Base-by-base conservation (phyloP, 2,113 vertebrate genomes). In the Arothron firmamentum region DNA sequence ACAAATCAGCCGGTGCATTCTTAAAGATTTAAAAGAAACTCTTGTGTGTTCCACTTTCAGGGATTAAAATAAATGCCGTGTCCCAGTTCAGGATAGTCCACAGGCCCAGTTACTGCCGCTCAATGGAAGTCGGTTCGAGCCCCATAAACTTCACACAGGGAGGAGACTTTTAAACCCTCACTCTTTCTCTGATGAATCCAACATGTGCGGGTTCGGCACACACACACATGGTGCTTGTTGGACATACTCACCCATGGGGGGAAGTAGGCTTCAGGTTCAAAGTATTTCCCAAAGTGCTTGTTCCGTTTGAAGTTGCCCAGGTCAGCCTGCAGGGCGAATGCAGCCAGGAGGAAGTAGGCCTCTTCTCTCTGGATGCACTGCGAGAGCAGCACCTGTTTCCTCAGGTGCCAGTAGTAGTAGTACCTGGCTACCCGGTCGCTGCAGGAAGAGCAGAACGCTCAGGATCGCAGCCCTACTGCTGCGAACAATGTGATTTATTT, bases 391-490 rank as follows among this genome's bases (percentile, higher is more conserved):
- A 98, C 92, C 88, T 98, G 95, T 71, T 98, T 98, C 88, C 95
- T 88, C 79, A 99, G 88, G 90, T 99, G 97, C 94, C 96, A 98
- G 90, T 99, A 98, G 87, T 99, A 98, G 78, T 96, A 98, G 84
- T 95, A 97, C 45, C 95, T 90, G 3, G 96, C 97, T 0, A 91
- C 90, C 13, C 95, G 91, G 92, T 99, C 97, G 0, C 97, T 98
- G 87, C 0, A 17, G 20, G 45, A 15, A 50, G 0, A 56, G 28
- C 9, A 31, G 20, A 13, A n/a, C 28, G 6, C 49, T 43, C 8
- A 5, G 11, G 31, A 43, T 74, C 47, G 12, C 15, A 53, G 7
- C 47, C 53, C 49, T 48, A 20, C n/a, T 47, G 47, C 2, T 43
- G 21, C 4, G 20, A 18, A 4, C 3, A 1, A 51, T 23, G 68